Percentiles rank a stretch among this genome's conserved stretches.
These are phyloP conservation scores for Catostomus latipinnis DNA, from an alignment of 2,797 vertebrate species.

Conservation along the genomic window DNA sequence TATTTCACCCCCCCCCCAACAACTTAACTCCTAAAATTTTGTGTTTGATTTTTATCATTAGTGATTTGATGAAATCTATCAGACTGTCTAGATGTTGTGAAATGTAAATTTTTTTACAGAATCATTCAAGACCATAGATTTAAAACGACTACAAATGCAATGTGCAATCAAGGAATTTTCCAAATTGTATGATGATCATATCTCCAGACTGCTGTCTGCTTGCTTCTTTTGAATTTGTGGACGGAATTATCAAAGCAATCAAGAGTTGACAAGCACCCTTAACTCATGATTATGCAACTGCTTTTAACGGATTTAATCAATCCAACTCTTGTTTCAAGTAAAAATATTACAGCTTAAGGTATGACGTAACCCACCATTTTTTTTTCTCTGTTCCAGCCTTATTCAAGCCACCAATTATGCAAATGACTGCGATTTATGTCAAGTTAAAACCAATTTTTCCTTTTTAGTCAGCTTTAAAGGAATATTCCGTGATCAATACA, in stretches of 20 bases:
- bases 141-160: conserved; percentile 11
- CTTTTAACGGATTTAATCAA: conserved; percentile 68
- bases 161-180: neutral
- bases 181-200: neutral
- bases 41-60: neutral
- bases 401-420: neutral
- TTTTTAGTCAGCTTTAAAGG: neutral
- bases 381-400: neutral
- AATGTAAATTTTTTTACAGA: neutral
- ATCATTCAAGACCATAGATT: neutral
- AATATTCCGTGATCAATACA: too few species aligned
- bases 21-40: neutral
- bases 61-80: neutral
- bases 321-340: conserved; percentile 41
- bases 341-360: conserved; percentile 49
- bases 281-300: conserved; percentile 73
- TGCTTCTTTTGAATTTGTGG: conserved; percentile 46
- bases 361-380: neutral
- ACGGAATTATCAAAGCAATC: conserved; percentile 65
- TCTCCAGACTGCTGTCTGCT: conserved; percentile 10
- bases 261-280: conserved; percentile 54
- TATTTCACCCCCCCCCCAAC: neutral
- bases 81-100: neutral
- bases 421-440: neutral
- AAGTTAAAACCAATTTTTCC: neutral